Percentiles rank a stretch among this genome's conserved stretches.
Conservation (phyloP, 2,113 vertebrate genomes). For the Eclectus roratus region DNA sequence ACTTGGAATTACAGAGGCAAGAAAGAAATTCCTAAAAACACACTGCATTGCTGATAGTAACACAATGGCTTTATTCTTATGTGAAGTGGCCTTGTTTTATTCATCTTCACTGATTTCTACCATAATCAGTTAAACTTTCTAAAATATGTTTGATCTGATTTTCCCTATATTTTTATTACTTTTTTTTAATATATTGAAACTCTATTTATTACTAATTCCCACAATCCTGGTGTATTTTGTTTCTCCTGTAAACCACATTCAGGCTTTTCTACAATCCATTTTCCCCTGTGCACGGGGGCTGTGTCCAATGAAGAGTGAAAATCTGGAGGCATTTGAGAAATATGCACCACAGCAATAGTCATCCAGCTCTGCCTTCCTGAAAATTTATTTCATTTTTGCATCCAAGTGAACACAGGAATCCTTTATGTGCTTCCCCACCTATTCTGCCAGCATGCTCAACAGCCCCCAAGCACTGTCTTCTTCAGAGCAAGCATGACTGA, state of each 20-base stretch:
- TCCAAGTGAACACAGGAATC: not conserved
- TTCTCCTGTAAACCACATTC: not conserved
- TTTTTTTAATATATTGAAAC: not conserved
- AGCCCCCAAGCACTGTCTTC: not conserved
- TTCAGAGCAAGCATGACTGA: conserved; percentile 10
- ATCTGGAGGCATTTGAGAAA: not conserved
- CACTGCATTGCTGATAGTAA: not conserved
- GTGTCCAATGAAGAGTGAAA: not conserved
- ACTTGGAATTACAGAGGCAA: not conserved
- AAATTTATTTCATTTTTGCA: not conserved
- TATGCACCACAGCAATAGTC: not conserved
- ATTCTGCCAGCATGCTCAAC: not conserved
- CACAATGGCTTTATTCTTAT: not conserved
- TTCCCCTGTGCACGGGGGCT: not conserved
- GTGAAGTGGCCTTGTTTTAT: not conserved
- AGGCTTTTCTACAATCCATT: not conserved
- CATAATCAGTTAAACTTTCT: not conserved
- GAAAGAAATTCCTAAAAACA: not conserved
- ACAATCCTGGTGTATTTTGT: not conserved
- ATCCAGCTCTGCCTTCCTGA: not conserved
- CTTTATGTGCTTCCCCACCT: not conserved
- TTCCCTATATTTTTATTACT: not conserved
- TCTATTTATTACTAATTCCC: not conserved
- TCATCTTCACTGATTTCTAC: not conserved
- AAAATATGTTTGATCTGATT: not conserved